A percentile compares a stretch with the other conserved stretches of the same genome.
These are phyloP conservation scores for Pyrgilauda ruficollis DNA, from an alignment of 2,113 vertebrate species.

Conservation along the genomic window DNA sequence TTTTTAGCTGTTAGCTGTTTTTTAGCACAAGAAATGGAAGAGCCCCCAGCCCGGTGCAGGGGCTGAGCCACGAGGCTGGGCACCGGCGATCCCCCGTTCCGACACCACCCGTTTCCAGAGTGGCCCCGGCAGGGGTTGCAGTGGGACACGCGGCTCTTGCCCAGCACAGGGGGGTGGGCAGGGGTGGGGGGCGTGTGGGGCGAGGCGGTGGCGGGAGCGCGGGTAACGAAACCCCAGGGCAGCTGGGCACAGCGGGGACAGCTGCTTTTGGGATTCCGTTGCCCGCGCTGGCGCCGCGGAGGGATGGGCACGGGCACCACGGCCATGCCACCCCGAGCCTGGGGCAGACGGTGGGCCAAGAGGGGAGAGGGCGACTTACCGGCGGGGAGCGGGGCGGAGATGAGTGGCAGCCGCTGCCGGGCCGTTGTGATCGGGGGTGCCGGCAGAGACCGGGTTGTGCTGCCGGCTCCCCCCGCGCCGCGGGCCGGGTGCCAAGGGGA, in stretches of 20 bases:
- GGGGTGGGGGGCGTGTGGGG: background rate
- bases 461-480: background rate
- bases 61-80: background rate
- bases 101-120: background rate
- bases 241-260: slow-evolving; percentile 79
- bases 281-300: slow-evolving; percentile 16
- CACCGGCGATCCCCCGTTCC: fast-evolving
- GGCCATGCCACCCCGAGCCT: background rate
- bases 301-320: background rate
- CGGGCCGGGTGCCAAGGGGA: slow-evolving; percentile 15
- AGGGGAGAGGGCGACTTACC: background rate
- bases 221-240: slow-evolving; percentile 83
- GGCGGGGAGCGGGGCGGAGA: background rate
- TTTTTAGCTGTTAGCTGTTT: slow-evolving; percentile 21
- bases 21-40: background rate
- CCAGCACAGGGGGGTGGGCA: background rate
- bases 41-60: background rate
- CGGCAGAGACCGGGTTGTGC: background rate
- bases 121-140: background rate
- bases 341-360: background rate
- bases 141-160: background rate
- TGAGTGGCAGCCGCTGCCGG: background rate
- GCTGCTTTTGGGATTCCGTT: slow-evolving; percentile 90
- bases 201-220: slow-evolving; percentile 67
- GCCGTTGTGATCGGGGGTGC: background rate